Evolutionary conservation across 2,888 invertebrate species (phyloP).

Genomic region (Drosophila trichaetosa): DNA sequence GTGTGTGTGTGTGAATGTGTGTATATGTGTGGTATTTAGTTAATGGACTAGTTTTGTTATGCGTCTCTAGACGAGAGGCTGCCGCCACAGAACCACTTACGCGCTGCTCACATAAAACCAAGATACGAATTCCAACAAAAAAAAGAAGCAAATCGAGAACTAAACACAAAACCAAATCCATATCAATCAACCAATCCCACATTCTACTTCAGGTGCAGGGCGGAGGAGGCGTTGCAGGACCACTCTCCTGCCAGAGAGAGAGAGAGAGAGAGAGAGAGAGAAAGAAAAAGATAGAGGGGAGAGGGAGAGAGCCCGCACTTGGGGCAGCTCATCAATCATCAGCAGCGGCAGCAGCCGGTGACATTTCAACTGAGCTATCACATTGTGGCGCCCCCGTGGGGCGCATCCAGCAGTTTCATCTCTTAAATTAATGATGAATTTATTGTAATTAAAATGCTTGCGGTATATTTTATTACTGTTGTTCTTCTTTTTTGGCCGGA

Average conservation of each 20-base stretch:
- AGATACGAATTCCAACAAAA: constrained; percentile 18
- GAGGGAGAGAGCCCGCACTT: not conserved
- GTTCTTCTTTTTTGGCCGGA: constrained; percentile 4
- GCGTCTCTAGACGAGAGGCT: constrained; percentile 17
- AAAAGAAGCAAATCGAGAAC: constrained; percentile 10
- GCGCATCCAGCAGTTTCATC: constrained; percentile 3
- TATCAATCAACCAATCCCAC: constrained; percentile 42
- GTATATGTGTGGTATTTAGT: constrained; percentile 46
- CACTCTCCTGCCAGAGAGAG: not conserved
- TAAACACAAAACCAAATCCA: constrained; percentile 20
- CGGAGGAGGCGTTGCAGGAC: not conserved
- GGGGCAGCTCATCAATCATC: constrained; percentile 52
- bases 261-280: not conserved
- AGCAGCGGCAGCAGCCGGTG: constrained; percentile 24
- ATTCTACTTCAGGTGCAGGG: constrained; percentile 2
- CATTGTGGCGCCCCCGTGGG: constrained; percentile 11
- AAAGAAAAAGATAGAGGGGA: not conserved
- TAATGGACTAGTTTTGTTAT: constrained; percentile 70
- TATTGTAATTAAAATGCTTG: constrained; percentile 55
- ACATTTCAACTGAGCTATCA: constrained; percentile 55
- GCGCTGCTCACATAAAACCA: constrained; percentile 8
- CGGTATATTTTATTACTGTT: constrained; percentile 10
- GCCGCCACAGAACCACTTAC: constrained; percentile 17
- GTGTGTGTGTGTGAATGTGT: constrained; percentile 14
- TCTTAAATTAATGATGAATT: constrained; percentile 58